Conservation (phyloP, 2,888 invertebrate species). For the Napeogenes sylphis region DNA sequence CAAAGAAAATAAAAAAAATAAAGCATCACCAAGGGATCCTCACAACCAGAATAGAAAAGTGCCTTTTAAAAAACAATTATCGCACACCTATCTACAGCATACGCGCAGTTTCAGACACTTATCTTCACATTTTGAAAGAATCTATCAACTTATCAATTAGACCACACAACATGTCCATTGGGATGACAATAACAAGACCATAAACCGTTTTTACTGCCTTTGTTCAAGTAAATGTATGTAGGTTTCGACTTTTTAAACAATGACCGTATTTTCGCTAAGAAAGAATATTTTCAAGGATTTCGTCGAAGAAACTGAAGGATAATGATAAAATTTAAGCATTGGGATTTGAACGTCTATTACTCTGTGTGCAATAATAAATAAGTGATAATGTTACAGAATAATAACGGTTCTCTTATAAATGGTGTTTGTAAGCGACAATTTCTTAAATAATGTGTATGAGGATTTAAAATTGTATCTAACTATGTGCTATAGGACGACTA, state of each 20-base stretch:
- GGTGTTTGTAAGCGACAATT: neutral
- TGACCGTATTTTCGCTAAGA: slow-evolving; percentile 70
- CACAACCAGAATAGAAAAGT: too few species aligned
- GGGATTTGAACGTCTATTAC: neutral
- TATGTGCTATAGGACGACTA: too few species aligned
- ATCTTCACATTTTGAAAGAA: too few species aligned
- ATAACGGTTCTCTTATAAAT: neutral
- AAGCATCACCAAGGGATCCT: too few species aligned
- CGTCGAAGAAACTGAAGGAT: slow-evolving; percentile 27
- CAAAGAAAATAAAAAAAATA: too few species aligned
- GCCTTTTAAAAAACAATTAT: too few species aligned
- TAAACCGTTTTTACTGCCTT: slow-evolving; percentile 78
- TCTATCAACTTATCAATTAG: slow-evolving; percentile 31
- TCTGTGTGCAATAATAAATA: neutral
- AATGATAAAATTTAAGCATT: slow-evolving; percentile 5
- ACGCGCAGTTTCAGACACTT: too few species aligned
- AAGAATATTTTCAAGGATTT: slow-evolving; percentile 60
- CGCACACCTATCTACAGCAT: too few species aligned
- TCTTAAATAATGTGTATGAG: too few species aligned
- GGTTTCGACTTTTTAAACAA: slow-evolving; percentile 77
- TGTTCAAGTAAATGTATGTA: slow-evolving; percentile 76
- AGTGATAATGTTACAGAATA: neutral
- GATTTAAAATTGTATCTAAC: too few species aligned
- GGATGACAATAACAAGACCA: slow-evolving; percentile 76
- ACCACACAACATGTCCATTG: slow-evolving; percentile 57